These are phyloP conservation scores for Anguilla megastoma DNA, from an alignment of 2,797 vertebrate species.

Conservation along the genomic window DNA sequence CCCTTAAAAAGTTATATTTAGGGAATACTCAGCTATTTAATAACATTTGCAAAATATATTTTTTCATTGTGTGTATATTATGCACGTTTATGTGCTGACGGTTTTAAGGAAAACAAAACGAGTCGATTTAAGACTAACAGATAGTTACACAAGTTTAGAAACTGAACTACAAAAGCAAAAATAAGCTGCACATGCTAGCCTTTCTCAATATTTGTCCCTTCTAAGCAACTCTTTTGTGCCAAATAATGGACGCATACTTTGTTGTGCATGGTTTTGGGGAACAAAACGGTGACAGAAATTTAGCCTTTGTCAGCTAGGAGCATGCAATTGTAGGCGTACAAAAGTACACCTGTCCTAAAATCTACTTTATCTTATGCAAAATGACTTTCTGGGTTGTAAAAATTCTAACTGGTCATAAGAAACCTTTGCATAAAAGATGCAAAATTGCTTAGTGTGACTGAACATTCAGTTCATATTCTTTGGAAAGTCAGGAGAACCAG, in stretches of 20 bases:
- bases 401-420: slow-evolving; percentile 25
- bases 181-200: background rate
- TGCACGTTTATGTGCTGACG: slow-evolving; percentile 6
- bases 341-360: background rate
- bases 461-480: slow-evolving; percentile 45
- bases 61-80: slow-evolving; percentile 6
- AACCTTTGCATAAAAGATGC: slow-evolving; percentile 38
- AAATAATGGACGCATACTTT: background rate
- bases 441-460: slow-evolving; percentile 33
- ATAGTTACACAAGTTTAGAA: background rate
- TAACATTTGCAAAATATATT: background rate
- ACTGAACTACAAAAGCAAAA: slow-evolving; percentile 9
- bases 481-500: slow-evolving; percentile 30
- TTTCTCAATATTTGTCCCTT: background rate
- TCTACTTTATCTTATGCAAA: slow-evolving; percentile 7
- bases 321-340: slow-evolving; percentile 12
- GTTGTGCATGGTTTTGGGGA: background rate
- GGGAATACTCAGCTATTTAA: slow-evolving; percentile 4
- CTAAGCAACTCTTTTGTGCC: background rate
- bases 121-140: background rate
- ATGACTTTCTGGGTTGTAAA: slow-evolving; percentile 14
- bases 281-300: background rate
- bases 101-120: background rate
- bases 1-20: slow-evolving; percentile 9
- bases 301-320: slow-evolving; percentile 1